phyloP scores from a whole-genome alignment of 1,140 invertebrate species.

The Platyscapa corneri region DNA sequence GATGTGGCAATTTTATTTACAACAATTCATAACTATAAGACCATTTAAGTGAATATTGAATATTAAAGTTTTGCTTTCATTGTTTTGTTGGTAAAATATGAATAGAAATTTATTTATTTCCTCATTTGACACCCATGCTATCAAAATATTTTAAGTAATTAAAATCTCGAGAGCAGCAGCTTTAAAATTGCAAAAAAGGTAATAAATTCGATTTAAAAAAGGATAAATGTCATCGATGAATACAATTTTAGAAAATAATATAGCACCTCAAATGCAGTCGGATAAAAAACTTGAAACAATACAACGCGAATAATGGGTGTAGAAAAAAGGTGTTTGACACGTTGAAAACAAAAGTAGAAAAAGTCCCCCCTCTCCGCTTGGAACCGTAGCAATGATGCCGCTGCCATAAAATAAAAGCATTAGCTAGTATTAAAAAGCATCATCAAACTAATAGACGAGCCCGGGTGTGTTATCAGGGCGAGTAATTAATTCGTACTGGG shows the following conservation, averaged over 20 bases:
- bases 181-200: not conserved
- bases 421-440: constrained; percentile 31
- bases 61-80: too few species aligned
- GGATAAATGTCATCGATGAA: not conserved
- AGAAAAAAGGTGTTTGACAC: not conserved
- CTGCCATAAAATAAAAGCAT: constrained; percentile 9
- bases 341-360: not conserved
- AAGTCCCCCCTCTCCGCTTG: not conserved
- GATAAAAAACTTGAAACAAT: not conserved
- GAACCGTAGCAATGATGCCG: not conserved
- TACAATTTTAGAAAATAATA: not conserved
- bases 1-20: too few species aligned
- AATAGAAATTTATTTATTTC: too few species aligned
- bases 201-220: not conserved
- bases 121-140: too few species aligned
- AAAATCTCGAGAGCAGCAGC: too few species aligned
- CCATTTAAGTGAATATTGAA: too few species aligned
- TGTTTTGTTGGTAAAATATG: too few species aligned
- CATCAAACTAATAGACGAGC: constrained; percentile 29
- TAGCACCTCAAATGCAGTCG: not conserved
- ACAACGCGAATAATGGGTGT: not conserved
- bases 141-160: too few species aligned
- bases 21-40: too few species aligned
- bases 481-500: constrained; percentile 37
- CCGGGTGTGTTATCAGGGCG: not conserved